phyloP scores from a whole-genome alignment of 2,888 invertebrate genomes.

The Cerastis leucographa region DNA sequence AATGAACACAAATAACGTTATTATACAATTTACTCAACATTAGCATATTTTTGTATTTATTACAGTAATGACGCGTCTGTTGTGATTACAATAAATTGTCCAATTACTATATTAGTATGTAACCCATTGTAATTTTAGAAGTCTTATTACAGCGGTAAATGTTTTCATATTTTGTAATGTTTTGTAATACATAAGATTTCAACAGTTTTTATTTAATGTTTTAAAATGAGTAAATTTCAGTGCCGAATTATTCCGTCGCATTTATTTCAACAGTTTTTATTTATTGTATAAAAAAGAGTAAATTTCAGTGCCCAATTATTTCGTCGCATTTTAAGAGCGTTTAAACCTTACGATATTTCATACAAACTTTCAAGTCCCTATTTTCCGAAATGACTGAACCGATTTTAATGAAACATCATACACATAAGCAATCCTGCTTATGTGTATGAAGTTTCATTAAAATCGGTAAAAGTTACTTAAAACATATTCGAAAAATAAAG shows the following conservation, averaged over 20 bases:
- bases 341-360: too few relatives aligned
- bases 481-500: too few relatives aligned
- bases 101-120: constrained; percentile 12
- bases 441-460: too few relatives aligned
- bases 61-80: constrained; percentile 12
- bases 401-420: too few relatives aligned
- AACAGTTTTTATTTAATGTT: neutral
- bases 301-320: too few relatives aligned
- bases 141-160: neutral
- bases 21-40: constrained; percentile 23
- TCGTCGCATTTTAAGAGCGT: too few relatives aligned
- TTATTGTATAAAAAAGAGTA: too few relatives aligned
- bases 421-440: too few relatives aligned
- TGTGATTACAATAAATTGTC: constrained; percentile 29
- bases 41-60: constrained; percentile 17
- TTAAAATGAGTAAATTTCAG: neutral
- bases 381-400: too few relatives aligned
- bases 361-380: too few relatives aligned
- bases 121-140: constrained; percentile 19
- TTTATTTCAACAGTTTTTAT: neutral
- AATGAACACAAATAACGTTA: constrained; percentile 28
- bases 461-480: too few relatives aligned
- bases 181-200: neutral
- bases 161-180: constrained; percentile 1
- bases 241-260: neutral